Evolutionary conservation across 1,140 invertebrate species (phyloP).

Genomic region (Yoshiicerus persimilis): DNA sequence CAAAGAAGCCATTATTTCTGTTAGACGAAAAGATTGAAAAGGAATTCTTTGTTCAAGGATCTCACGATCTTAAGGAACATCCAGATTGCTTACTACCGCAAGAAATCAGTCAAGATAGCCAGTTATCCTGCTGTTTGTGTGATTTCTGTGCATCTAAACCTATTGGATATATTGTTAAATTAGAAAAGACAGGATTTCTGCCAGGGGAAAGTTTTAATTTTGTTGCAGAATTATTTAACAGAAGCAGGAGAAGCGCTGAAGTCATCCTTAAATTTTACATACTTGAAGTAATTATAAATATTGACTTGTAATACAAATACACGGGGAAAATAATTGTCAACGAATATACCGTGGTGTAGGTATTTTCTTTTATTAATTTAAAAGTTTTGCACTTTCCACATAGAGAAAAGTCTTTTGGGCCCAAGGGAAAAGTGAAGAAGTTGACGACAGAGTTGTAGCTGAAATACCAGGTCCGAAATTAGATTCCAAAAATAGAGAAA

Average conservation of each 20-base stretch:
- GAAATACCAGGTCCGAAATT: not conserved
- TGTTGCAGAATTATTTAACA: constrained; percentile 9
- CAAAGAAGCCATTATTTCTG: not conserved
- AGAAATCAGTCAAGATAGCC: not conserved
- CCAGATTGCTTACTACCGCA: not conserved
- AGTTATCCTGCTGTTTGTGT: not conserved
- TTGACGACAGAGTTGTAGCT: not conserved
- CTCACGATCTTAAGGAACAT: not conserved
- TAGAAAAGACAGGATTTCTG: not conserved
- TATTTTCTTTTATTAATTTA: too few relatives aligned
- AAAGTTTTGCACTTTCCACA: not conserved
- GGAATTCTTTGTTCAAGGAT: not conserved
- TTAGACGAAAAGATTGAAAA: not conserved
- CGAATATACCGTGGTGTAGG: too few relatives aligned
- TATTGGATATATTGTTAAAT: not conserved
- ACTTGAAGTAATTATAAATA: not conserved
- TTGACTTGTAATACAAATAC: too few relatives aligned
- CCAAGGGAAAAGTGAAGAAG: not conserved
- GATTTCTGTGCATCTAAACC: not conserved
- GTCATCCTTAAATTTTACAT: not conserved
- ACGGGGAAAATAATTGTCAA: too few relatives aligned
- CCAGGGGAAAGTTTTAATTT: not conserved
- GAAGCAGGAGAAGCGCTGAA: not conserved
- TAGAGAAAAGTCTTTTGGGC: not conserved
- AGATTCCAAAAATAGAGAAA: not conserved